These are phyloP conservation scores for Nebria brevicollis DNA, from an alignment of 2,888 invertebrate species.

Conservation along the genomic window DNA sequence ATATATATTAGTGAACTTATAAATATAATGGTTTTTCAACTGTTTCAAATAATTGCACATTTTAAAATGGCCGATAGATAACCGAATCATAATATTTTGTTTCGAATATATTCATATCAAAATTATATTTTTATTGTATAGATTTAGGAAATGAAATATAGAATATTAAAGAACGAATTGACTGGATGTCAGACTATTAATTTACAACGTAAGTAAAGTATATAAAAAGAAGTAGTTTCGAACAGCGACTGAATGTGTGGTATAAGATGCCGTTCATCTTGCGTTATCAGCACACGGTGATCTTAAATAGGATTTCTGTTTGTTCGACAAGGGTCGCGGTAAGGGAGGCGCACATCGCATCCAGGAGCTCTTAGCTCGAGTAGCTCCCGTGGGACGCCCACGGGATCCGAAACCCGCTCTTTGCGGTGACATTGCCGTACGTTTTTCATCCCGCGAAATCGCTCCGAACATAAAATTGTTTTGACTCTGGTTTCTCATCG, in stretches of 20 bases:
- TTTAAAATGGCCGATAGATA: too few species aligned
- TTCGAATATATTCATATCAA: too few species aligned
- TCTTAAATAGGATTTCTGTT: conserved; percentile 38
- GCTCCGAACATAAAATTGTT: conserved; percentile 36
- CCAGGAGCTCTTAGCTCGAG: conserved; percentile 3
- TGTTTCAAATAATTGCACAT: too few species aligned
- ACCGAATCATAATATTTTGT: too few species aligned
- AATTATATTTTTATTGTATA: too few species aligned
- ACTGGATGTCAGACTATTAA: background rate
- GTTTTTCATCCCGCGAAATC: conserved; percentile 22
- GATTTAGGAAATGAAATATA: background rate
- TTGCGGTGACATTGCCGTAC: conserved; percentile 37
- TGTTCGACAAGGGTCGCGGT: conserved; percentile 30
- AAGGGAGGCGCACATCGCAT: conserved; percentile 17
- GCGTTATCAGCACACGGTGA: conserved; percentile 31
- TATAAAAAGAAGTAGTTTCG: background rate
- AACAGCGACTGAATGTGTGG: background rate
- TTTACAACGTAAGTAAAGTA: background rate
- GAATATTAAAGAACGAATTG: background rate
- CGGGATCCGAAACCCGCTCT: conserved; percentile 30
- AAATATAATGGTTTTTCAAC: too few species aligned
- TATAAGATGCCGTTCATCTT: conserved; percentile 31
- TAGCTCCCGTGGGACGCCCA: conserved; percentile 22
- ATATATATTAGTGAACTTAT: too few species aligned
- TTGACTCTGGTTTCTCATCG: conserved; percentile 40